phyloP scores from a whole-genome alignment of 2,113 vertebrate species.

The Hymenochirus boettgeri region DNA sequence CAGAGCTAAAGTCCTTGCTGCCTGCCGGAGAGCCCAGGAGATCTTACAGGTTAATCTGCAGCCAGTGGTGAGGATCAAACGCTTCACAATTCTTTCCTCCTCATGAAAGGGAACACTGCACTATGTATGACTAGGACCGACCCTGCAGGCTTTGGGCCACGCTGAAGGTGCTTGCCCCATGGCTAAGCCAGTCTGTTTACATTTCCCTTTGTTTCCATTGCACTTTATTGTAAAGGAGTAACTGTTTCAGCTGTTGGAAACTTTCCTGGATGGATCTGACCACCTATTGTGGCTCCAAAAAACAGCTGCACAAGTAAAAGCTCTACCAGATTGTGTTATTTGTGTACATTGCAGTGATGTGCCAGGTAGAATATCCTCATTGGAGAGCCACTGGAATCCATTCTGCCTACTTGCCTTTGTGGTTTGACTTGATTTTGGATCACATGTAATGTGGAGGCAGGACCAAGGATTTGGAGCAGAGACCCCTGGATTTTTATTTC shows the following conservation, averaged over 20 bases:
- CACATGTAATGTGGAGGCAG: too few relatives aligned
- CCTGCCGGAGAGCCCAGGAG: conserved; percentile 54
- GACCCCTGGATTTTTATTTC: too few relatives aligned
- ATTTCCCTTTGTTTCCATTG: conserved; percentile 13
- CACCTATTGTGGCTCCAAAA: too few relatives aligned
- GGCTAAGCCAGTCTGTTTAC: conserved; percentile 16
- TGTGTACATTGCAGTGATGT: too few relatives aligned
- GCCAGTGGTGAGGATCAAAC: conserved; percentile 64
- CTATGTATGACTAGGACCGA: not conserved
- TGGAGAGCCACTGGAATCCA: too few relatives aligned
- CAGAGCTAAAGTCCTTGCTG: conserved; percentile 58
- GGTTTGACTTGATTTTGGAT: too few relatives aligned
- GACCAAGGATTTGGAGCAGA: too few relatives aligned
- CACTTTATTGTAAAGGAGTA: conserved; percentile 35
- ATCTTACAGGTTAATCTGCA: conserved; percentile 63
- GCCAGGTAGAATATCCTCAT: too few relatives aligned
- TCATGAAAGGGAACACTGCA: conserved; percentile 32
- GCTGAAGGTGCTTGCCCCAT: not conserved
- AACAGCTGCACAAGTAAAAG: too few relatives aligned
- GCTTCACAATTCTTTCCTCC: conserved; percentile 52
- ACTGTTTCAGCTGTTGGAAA: conserved; percentile 4
- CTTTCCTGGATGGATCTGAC: too few relatives aligned
- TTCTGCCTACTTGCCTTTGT: too few relatives aligned
- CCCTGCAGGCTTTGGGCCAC: not conserved
- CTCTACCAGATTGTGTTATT: too few relatives aligned